Evolutionary conservation across 2,888 invertebrate species (phyloP).

Genomic region (Griposia aprilina): DNA sequence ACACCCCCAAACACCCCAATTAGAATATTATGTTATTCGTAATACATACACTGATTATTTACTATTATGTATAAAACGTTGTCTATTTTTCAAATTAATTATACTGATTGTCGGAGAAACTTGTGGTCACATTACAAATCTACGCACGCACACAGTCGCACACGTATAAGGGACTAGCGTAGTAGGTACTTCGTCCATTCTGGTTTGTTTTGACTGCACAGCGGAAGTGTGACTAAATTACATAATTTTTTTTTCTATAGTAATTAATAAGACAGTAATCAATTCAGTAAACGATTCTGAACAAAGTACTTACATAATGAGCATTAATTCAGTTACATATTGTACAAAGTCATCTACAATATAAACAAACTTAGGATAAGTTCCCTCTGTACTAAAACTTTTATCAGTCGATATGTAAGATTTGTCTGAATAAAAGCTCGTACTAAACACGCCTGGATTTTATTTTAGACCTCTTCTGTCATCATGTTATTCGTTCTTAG

Average conservation of each 20-base stretch:
- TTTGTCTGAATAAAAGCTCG: constrained; percentile 6
- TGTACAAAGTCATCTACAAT: background rate
- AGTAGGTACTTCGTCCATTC: too few relatives aligned
- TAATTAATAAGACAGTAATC: background rate
- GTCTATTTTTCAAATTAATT: too few relatives aligned
- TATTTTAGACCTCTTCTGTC: constrained; percentile 11
- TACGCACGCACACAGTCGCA: too few relatives aligned
- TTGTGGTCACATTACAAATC: too few relatives aligned
- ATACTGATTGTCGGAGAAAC: too few relatives aligned
- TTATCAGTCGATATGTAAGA: background rate
- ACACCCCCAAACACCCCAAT: too few relatives aligned
- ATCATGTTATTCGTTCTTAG: background rate
- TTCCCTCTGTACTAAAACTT: background rate
- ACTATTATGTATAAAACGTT: too few relatives aligned
- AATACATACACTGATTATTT: too few relatives aligned
- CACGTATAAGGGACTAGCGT: too few relatives aligned
- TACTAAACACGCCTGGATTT: constrained; percentile 3
- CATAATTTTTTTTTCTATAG: background rate
- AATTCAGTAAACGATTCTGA: background rate
- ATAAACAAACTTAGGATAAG: background rate
- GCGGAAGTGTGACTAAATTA: background rate
- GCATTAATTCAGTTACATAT: background rate
- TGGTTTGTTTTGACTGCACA: too few relatives aligned
- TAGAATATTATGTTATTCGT: too few relatives aligned
- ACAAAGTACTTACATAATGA: background rate